A percentile compares a stretch with the other conserved stretches of the same genome.
Evolutionary conservation across 1,140 invertebrate genomes (phyloP).

Genomic region (Bombus vancouverensis): DNA sequence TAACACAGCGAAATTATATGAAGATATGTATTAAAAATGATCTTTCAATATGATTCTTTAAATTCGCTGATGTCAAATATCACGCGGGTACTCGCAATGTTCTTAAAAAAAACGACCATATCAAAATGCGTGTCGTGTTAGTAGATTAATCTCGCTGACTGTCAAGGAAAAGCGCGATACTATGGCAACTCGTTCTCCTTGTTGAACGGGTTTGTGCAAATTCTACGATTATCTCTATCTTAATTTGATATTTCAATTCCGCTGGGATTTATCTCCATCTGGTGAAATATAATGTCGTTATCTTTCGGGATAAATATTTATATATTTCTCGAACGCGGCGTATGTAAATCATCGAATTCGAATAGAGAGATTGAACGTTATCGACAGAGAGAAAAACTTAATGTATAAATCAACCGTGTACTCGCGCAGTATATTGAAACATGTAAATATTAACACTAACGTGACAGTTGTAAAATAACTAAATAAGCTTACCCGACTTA

Average conservation of each 20-base stretch:
- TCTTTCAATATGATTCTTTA: not conserved
- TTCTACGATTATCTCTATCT: slow-evolving; percentile 32
- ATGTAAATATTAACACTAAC: not conserved
- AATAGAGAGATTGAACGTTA: not conserved
- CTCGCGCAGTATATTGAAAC: not conserved
- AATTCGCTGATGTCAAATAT: not conserved
- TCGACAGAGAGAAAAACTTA: not conserved
- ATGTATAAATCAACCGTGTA: not conserved
- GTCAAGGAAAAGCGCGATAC: slow-evolving; percentile 27
- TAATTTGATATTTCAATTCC: slow-evolving; percentile 52
- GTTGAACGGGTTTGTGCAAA: slow-evolving; percentile 19
- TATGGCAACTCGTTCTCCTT: slow-evolving; percentile 3
- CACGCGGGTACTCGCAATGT: not conserved
- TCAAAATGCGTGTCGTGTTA: slow-evolving; percentile 20
- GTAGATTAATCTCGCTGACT: slow-evolving; percentile 66
- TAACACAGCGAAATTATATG: too few relatives aligned
- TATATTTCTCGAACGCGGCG: not conserved
- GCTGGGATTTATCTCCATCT: not conserved
- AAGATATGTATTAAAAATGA: not conserved
- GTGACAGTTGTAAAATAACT: not conserved
- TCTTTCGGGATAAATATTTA: slow-evolving; percentile 31
- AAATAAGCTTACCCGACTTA: slow-evolving; percentile 1
- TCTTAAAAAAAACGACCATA: not conserved
- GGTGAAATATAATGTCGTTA: slow-evolving; percentile 19
- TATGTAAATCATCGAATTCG: slow-evolving; percentile 16